Evolutionary conservation across 2,113 vertebrate species (phyloP), one percentile per base, ranked within the genome.

Genomic region (Larimichthys crocea): DNA sequence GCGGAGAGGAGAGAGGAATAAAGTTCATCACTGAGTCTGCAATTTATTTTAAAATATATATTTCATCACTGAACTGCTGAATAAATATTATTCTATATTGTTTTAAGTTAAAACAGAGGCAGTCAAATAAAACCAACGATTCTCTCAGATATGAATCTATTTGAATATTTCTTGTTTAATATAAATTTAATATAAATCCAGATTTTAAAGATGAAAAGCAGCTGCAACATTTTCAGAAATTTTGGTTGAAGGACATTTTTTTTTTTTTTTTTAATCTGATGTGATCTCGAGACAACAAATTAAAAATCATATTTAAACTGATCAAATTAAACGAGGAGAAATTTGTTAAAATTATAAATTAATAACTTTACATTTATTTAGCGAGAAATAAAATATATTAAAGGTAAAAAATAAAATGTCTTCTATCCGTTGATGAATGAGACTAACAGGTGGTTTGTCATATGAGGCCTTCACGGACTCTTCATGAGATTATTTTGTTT

Each of bases 391-490:
- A 40, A 40, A 40, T 40, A 8, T 40, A 40, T 9, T 40, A 40
- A 35, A 35, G 7, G 17, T 44, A 52, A 24, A 60, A 59, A 1
- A 5, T 31, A 31, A 31, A 31, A 31, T 3, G 4, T 75, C 3
- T 10, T 42, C 7, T 60, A 60, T 8, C 26, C 2, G 11, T 42
- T 59, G 20, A 57, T 42, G 55, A 53, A 75, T 19, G 8, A 70
- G 14, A 81, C 16, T 66, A 84, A 88, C 80, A 88, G 77, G 82
- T 85, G 76, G 59, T 74, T 74, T 69, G n/a, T 75, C 0, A 40
- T 14, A n/a, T 20, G 57, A 76, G 65, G 79, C 88, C 48, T 90
- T 57, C 22, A 57, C 31, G 1, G n/a, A 16, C 15, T 22, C 5
- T 69, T 16, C 63, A 59, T 49, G 19, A 60, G 57, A 46, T 74